phyloP scores from a whole-genome alignment of 1,140 invertebrate genomes.

The Listronotus bonariensis region DNA sequence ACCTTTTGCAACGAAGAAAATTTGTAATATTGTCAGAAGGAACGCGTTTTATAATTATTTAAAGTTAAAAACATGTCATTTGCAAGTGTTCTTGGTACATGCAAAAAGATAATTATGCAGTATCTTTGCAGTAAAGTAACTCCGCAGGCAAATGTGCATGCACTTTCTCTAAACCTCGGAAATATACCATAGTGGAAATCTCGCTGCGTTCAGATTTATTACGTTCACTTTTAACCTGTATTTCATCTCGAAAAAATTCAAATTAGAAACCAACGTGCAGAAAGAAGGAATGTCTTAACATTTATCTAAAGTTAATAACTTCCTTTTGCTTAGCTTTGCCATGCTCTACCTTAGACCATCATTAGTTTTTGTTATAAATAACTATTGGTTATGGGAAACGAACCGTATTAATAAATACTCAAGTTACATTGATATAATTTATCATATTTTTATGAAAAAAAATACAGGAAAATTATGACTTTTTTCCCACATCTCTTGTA shows the following conservation, averaged over 20 bases:
- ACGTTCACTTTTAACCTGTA: conserved; percentile 38
- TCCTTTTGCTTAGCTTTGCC: conserved; percentile 21
- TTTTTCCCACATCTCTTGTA: too few relatives aligned
- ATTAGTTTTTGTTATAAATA: too few relatives aligned
- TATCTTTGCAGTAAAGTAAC: conserved; percentile 23
- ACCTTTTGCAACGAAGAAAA: too few relatives aligned
- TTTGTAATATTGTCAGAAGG: too few relatives aligned
- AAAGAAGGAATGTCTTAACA: conserved; percentile 34
- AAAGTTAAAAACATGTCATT: conserved; percentile 19
- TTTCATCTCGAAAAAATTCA: conserved; percentile 30
- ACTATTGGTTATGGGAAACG: too few relatives aligned
- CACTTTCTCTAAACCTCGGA: conserved; percentile 35
- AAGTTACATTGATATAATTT: too few relatives aligned
- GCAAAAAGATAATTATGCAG: conserved; percentile 26
- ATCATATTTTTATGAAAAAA: too few relatives aligned
- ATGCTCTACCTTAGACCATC: conserved; percentile 11
- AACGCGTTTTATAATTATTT: too few relatives aligned
- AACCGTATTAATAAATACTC: too few relatives aligned
- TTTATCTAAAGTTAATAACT: conserved; percentile 38
- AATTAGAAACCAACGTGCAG: conserved; percentile 35
- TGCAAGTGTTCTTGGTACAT: conserved; percentile 4
- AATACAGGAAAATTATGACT: too few relatives aligned
- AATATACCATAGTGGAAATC: conserved; percentile 26
- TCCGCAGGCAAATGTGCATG: conserved; percentile 17
- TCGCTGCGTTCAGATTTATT: conserved; percentile 31